Evolutionary conservation across 2,888 invertebrate genomes (phyloP).

Genomic region (Auanema sp.): DNA sequence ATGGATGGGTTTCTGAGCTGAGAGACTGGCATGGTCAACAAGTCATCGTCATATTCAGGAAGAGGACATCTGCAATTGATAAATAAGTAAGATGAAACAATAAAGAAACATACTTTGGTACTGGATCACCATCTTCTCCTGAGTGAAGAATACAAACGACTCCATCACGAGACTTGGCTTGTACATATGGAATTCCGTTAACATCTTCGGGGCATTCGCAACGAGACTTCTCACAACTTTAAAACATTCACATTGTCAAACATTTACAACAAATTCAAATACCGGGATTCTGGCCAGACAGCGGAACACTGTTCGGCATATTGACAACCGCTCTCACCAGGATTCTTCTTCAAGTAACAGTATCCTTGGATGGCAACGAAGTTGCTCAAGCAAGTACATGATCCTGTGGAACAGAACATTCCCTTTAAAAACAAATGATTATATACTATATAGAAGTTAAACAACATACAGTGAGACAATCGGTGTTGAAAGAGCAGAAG

Average conservation of each 20-base stretch:
- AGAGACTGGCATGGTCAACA: constrained; percentile 62
- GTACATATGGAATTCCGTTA: constrained; percentile 62
- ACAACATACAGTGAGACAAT: constrained; percentile 56
- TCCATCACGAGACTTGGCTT: constrained; percentile 59
- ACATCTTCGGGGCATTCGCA: constrained; percentile 63
- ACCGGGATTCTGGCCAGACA: constrained; percentile 59
- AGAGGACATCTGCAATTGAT: constrained; percentile 51
- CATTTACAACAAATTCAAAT: not conserved
- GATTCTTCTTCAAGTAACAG: constrained; percentile 63
- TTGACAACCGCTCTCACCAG: constrained; percentile 62
- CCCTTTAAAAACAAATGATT: constrained; percentile 35
- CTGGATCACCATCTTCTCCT: constrained; percentile 62
- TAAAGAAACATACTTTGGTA: constrained; percentile 33
- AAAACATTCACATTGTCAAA: not conserved
- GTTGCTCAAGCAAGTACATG: constrained; percentile 62
- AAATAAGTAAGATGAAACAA: not conserved
- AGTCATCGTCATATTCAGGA: constrained; percentile 61
- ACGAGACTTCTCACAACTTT: constrained; percentile 58
- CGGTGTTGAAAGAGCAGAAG: constrained; percentile 63
- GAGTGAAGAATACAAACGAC: constrained; percentile 62
- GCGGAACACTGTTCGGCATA: constrained; percentile 62
- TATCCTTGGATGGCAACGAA: constrained; percentile 64
- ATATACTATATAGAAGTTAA: not conserved
- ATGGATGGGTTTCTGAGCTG: constrained; percentile 62
- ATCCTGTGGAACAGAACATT: constrained; percentile 64